Conservation (phyloP, 2,888 invertebrate genomes). For the Aromia moschata region DNA sequence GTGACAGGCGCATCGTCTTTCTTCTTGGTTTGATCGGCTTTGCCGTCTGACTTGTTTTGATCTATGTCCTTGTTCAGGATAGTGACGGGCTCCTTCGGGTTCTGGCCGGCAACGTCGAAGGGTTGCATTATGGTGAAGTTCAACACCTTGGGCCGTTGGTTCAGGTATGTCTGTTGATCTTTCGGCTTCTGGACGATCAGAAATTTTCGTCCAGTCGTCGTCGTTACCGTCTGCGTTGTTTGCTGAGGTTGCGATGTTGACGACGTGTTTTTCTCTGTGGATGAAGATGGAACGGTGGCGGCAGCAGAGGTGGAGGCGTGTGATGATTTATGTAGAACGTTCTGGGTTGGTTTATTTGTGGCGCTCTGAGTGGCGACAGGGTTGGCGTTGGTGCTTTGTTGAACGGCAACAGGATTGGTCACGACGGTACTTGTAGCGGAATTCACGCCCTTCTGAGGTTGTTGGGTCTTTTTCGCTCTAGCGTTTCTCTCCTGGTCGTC, state of each 20-base stretch:
- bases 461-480: constrained; percentile 23
- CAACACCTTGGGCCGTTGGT: constrained; percentile 33
- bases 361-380: background rate
- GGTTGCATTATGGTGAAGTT: constrained; percentile 44
- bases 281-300: background rate
- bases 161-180: constrained; percentile 23
- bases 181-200: constrained; percentile 32
- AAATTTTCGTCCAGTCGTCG: constrained; percentile 19
- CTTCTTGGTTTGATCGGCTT: constrained; percentile 11
- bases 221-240: background rate
- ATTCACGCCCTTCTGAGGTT: background rate
- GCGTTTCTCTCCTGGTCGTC: constrained; percentile 36
- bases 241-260: no score
- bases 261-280: no score
- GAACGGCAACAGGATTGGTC: background rate
- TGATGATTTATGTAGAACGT: constrained; percentile 2
- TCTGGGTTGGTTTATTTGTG: constrained; percentile 6
- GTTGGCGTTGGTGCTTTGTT: background rate
- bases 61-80: constrained; percentile 27
- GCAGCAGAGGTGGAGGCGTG: background rate
- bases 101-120: constrained; percentile 29
- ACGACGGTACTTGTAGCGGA: background rate
- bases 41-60: constrained; percentile 15
- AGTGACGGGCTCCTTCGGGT: constrained; percentile 6
- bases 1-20: constrained; percentile 1